Percentiles rank a stretch among this genome's conserved stretches.
These are phyloP conservation scores for Pseudomugil gertrudae DNA, from an alignment of 2,797 vertebrate genomes.

Conservation along the genomic window DNA sequence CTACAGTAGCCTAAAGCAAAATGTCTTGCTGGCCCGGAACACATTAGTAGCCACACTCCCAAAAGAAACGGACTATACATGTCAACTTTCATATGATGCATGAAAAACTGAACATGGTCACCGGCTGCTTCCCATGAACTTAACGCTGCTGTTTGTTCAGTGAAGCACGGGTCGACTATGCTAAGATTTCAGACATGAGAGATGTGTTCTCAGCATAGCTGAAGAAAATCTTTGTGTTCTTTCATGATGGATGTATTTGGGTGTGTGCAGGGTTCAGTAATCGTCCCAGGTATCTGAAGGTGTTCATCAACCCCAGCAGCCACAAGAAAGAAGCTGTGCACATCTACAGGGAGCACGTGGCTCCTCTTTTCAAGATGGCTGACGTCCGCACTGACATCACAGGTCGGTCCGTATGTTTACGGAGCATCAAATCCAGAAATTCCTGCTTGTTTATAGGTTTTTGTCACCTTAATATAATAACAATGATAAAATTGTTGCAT, in stretches of 20 bases:
- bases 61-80: too few relatives aligned
- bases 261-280: slow-evolving; percentile 41
- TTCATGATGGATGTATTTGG: not conserved
- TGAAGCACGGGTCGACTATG: too few relatives aligned
- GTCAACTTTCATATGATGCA: not conserved
- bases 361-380: slow-evolving; percentile 92
- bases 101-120: not conserved
- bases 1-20: too few relatives aligned
- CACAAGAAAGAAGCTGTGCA: slow-evolving; percentile 90
- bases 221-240: not conserved
- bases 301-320: slow-evolving; percentile 93
- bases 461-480: not conserved
- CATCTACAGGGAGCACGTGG: slow-evolving; percentile 90
- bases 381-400: slow-evolving; percentile 87
- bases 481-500: not conserved
- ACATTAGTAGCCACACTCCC: too few relatives aligned
- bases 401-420: slow-evolving; percentile 43
- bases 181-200: not conserved
- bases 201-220: not conserved
- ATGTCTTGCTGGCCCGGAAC: too few relatives aligned
- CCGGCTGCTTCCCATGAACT: not conserved
- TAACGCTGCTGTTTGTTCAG: not conserved
- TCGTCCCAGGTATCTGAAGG: slow-evolving; percentile 89
- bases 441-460: not conserved
- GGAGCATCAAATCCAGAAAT: not conserved